These are phyloP conservation scores for Lymantria dispar DNA, from an alignment of 2,888 invertebrate species.

Conservation along the genomic window DNA sequence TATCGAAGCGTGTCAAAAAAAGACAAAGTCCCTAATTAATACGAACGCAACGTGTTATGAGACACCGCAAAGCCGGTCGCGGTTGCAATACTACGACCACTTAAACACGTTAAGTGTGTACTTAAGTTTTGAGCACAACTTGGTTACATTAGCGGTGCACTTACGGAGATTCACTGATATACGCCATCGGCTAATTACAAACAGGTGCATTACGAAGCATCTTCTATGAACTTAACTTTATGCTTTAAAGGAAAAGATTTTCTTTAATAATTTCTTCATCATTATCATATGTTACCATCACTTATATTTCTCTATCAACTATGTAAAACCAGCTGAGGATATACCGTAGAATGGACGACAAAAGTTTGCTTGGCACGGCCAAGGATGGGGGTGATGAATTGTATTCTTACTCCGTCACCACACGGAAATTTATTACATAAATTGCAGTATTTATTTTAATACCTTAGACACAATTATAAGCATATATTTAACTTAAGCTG, in stretches of 20 bases:
- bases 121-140: slow-evolving; percentile 36
- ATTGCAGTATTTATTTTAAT: no score
- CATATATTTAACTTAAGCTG: no score
- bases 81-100: slow-evolving; percentile 31
- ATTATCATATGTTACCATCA: no score
- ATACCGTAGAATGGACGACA: no score
- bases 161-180: slow-evolving; percentile 24
- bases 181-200: slow-evolving; percentile 18
- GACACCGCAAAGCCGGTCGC: slow-evolving; percentile 32
- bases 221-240: neutral
- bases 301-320: no score
- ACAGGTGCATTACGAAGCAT: slow-evolving; percentile 20
- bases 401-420: no score
- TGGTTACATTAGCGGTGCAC: slow-evolving; percentile 27
- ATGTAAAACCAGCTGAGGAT: no score
- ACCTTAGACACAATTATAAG: no score
- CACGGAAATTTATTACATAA: no score
- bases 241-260: neutral
- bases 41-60: slow-evolving; percentile 35
- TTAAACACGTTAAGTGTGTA: slow-evolving; percentile 39
- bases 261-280: no score
- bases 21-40: slow-evolving; percentile 32
- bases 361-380: no score
- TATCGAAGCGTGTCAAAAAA: neutral
- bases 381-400: no score